Base-by-base conservation (phyloP, 1,140 invertebrate species). In the Heterodera schachtii region DNA sequence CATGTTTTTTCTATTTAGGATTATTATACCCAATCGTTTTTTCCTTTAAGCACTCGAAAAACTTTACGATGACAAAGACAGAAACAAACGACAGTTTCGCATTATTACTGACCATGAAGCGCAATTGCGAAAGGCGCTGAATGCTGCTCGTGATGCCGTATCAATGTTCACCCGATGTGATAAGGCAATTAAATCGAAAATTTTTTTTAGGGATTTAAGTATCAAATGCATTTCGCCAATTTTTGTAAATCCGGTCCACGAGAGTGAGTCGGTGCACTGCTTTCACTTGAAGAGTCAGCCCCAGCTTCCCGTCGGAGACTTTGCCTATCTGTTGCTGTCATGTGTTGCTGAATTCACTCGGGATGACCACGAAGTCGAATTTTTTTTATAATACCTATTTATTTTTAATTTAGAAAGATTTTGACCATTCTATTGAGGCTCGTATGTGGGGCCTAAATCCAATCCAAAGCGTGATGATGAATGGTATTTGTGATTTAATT, bases 201-300 rank as follows among this genome's bases (percentile, higher is more conserved):
- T 6, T n/a, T 47, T 13, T 80, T 81, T 31, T 43, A 79, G 77
- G n/a, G 69, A 82, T 21, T 79, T 82, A 71, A 80, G 46, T 13
- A 57, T 75, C 11, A 83, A 67, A 11, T 69, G 64, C 60, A 70
- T 82, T 73, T 82, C 81, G 31, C 81, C 52, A 43, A 78, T 82
- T 67, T 82, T 82, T 67, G 81, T 82, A 2, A 82, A 78, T 46
- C 81, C 81, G 19, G 16, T 82, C n/a, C 75, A 82, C 47, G 81
- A 82, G 73, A 49, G 19, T 3, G 64, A 78, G 41, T 16, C 70
- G n/a, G 70, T 71, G 31, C 77, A 78, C 44, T 64, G 16, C 31
- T 78, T 78, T 21, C 16, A 21, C n/a, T n/a, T 78, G 11, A 78
- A 69, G 8, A 66, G 49, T 43, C 77, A 78, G 19, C 77, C 77